Base-by-base conservation (phyloP, 2,888 invertebrate species). In the Thysanoteuthis rhombus region DNA sequence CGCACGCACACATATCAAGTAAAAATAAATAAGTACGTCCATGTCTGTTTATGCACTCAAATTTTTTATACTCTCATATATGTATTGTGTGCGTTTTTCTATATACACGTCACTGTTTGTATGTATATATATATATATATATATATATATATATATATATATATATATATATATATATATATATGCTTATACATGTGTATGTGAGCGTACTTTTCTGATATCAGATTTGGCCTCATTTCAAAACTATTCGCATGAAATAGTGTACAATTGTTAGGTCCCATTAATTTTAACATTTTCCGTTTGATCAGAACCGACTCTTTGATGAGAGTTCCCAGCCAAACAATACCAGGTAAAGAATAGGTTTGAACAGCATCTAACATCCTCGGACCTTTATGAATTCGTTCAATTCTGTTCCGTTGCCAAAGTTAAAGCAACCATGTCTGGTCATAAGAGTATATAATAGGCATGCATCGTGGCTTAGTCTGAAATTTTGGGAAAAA, bases 281-380 rank as follows among this genome's bases (percentile, higher is more conserved):
- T 75, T 75, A 75, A 75, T 75, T 75, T 75, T 75, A 75, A 75
- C 75, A 75, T 75, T 75, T 75, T 75, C 75, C 75, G 75, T 75
- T 75, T 75, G 75, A 75, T 75, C 75, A 75, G 75, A n/a, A 75
- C 75, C 75, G 16, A 36, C 75, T 75, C 75, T 75, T 75, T 75
- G 75, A 75, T 75, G 75, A 75, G 75, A 36, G 75, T 75, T n/a
- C n/a, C n/a, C 75, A n/a, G 75, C 75, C 75, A 75, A 75, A 75
- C 75, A 75, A 75, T 75, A 75, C 75, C 75, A 75, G 75, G 75
- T 75, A 75, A 75, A 75, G 75, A 75, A 75, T 75, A 75, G 75
- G 75, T n/a, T n/a, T 12, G 75, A 75, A 75, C n/a, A 36, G 75
- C 75, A 75, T 75, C 75, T n/a, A 75, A 75, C 75, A 75, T 75